Evolutionary conservation across 2,888 invertebrate species (phyloP).

Genomic region (Eretmocerus hayati): DNA sequence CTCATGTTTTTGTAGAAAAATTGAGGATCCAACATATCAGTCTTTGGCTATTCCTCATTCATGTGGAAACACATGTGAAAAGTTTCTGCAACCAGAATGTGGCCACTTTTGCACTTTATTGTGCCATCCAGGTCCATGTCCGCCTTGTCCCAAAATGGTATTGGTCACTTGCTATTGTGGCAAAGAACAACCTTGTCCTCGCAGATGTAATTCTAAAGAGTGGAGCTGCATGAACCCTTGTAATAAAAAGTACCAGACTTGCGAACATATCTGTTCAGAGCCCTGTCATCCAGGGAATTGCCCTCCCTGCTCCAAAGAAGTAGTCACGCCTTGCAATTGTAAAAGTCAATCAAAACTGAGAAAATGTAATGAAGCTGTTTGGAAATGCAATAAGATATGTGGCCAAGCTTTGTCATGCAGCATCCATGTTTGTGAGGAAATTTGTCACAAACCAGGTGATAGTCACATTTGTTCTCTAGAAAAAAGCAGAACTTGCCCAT

Average conservation of each 20-base stretch:
- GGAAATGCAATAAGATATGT: slow-evolving; percentile 74
- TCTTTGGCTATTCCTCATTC: slow-evolving; percentile 88
- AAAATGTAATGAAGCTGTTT: slow-evolving; percentile 66
- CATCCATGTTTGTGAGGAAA: slow-evolving; percentile 66
- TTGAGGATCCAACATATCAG: slow-evolving; percentile 68
- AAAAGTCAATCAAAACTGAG: slow-evolving; percentile 57
- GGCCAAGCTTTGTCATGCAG: slow-evolving; percentile 66
- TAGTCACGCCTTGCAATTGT: slow-evolving; percentile 71
- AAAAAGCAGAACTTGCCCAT: slow-evolving; percentile 72
- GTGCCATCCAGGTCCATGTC: slow-evolving; percentile 94
- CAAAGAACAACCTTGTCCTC: slow-evolving; percentile 51
- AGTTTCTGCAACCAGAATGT: slow-evolving; percentile 25
- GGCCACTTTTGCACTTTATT: slow-evolving; percentile 65
- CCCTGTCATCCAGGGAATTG: slow-evolving; percentile 71
- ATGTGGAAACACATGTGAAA: slow-evolving; percentile 78
- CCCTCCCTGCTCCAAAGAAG: slow-evolving; percentile 68
- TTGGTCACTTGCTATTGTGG: slow-evolving; percentile 69
- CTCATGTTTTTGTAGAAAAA: slow-evolving; percentile 79
- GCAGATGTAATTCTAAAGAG: slow-evolving; percentile 64
- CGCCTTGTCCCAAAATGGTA: slow-evolving; percentile 85
- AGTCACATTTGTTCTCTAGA: slow-evolving; percentile 67
- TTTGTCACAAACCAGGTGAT: slow-evolving; percentile 63
- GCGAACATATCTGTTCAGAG: slow-evolving; percentile 60
- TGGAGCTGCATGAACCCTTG: slow-evolving; percentile 74
- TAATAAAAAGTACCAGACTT: slow-evolving; percentile 58